Evolutionary conservation across 2,888 invertebrate species (phyloP), one percentile per base, ranked within the genome.

Genomic region (Herminia tarsipennalis): DNA sequence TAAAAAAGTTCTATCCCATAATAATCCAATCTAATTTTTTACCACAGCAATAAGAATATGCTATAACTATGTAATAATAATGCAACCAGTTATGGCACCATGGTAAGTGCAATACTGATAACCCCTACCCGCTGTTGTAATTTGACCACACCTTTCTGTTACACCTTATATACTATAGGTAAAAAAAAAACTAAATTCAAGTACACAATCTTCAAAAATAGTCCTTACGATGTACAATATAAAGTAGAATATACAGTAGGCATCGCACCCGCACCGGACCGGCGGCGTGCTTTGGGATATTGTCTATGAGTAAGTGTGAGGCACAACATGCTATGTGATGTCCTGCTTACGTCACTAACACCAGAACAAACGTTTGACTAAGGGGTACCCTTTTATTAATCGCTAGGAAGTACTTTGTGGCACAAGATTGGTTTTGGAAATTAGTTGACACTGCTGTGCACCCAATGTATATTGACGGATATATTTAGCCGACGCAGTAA

Each of bases 271-370:
- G 67, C 66, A 62, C 50, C 33, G 33, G 47, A 56, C 58, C 44
- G 25, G 30, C 60, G 60, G 53, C 66, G 53, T 71, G 82, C 83
- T 83, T 83, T 80, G 83, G 84, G 81, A 78, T 73, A 79, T 82
- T 83, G 85, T 84, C 84, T 85, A 81, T 82, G 85, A 84, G 68
- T 70, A 67, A 55, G 75, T 72, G 79, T 76, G 78, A 76, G 78
- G 82, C 78, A 80, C 79, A 76, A 85, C 78, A 73, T 67, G 78
- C 78, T 73, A 63, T 82, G 85, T 84, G 86, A 83, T 76, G 84
- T 83, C 72, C 72, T 67, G 80, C 80, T 81, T 80, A 54, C 70
- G 77, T 76, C 70, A 76, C 76, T 79, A 80, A 79, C 70, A 61
- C 49, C 35, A 34, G 35, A 29, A 30, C 9, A 32, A 34, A 18